Conservation (phyloP, 2,888 invertebrate genomes). For the Synanthedon andrenaeformis region DNA sequence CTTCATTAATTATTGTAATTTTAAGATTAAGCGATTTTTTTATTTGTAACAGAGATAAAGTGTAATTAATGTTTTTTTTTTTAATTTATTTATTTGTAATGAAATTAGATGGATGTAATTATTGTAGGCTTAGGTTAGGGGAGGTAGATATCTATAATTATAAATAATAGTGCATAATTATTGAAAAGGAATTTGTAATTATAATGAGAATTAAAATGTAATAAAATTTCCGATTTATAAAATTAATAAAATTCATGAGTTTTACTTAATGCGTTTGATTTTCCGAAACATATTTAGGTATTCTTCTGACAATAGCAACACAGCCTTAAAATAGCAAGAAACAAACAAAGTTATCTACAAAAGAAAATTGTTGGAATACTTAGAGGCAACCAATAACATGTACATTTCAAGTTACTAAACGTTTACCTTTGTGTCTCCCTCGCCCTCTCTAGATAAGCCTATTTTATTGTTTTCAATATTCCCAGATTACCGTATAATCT, state of each 20-base stretch:
- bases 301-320: not conserved
- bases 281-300: conserved; percentile 6
- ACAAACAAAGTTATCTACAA: not conserved
- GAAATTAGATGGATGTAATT: conserved; percentile 57
- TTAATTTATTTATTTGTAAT: conserved; percentile 46
- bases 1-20: conserved; percentile 13
- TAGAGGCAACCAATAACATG: conserved; percentile 11
- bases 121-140: conserved; percentile 56
- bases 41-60: conserved; percentile 29
- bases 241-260: conserved; percentile 69
- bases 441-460: conserved; percentile 45
- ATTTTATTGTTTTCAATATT: conserved; percentile 70
- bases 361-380: not conserved
- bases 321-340: not conserved
- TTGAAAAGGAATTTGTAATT: conserved; percentile 67
- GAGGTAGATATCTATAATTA: conserved; percentile 43
- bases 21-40: conserved; percentile 22
- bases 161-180: conserved; percentile 51
- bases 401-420: conserved; percentile 27
- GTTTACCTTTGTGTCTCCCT: conserved; percentile 28
- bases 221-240: conserved; percentile 68
- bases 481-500: conserved; percentile 67
- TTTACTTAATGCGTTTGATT: conserved; percentile 35
- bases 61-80: conserved; percentile 49
- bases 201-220: conserved; percentile 58